Evolutionary conservation across 2,797 vertebrate species (phyloP), one percentile per base, ranked within the genome.

Genomic region (Agapornis canus): DNA sequence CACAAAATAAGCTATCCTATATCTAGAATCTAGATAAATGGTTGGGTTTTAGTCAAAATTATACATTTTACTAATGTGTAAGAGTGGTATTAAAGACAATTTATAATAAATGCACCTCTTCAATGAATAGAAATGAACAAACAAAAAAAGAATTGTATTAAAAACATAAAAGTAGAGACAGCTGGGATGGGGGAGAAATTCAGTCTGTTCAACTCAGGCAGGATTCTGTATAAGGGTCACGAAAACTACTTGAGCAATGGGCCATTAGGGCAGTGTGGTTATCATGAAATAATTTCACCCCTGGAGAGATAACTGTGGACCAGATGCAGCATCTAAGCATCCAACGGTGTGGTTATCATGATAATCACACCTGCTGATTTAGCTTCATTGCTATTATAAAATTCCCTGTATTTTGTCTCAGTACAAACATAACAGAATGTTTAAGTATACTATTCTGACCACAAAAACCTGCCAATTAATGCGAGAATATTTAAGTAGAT

Each of bases 341-440:
- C 69, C 84, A 79, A 49, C 87, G 43, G 83, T 85, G 68, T 63
- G 92, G 76, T 97, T 96, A 96, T 90, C 82, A 77, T 96, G 73
- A 92, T 96, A 96, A 97, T 93, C 94, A 84, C 75, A 97, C 93
- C 92, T 97, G 93, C 93, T 96, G 87, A 96, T 95, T 95, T 95
- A 77, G 26, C 66, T 71, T 93, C 88, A 73, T 45, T 82, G 77
- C 68, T 35, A 51, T 54, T 25, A 89, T 79, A 96, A 97, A 95
- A 95, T 83, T 78, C 76, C 52, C 60, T 80, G 19, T 43, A 75
- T 94, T 94, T 87, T 0, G 1, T 73, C 88, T 91, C 95, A 87
- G 29, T 61, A 47, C 51, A 96, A 94, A 82, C 71, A 89, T 94
- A 95, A 84, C 22, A 47, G 10, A 70, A 37, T 81, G 35, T 81